Evolutionary conservation across 2,888 invertebrate species (phyloP), one percentile per base, ranked within the genome.

Genomic region (Cylindroiulus punctatus): DNA sequence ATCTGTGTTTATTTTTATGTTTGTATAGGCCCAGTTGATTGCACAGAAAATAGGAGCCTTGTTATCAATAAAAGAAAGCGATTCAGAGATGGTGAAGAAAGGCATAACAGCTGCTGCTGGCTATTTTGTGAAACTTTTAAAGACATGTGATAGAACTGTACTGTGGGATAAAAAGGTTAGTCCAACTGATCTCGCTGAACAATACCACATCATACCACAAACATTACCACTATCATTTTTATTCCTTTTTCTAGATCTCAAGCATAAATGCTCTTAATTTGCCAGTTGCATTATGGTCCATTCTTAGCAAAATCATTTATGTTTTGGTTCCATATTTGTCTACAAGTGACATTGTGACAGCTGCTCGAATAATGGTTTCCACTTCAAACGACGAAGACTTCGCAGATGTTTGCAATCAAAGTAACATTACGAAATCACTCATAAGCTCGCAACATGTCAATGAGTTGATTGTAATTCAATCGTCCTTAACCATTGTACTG

Each of bases 111-210:
- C 82, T 5, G 4, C 82, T 82, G 82, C 82, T 40, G n/a, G 40
- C 8, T 32, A 82, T 32, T 40, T 82, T 82, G 36, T 40, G 8
- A 82, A 17, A n/a, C 32, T 40, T 32, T 19, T 40, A 0, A 82
- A 32, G 32, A n/a, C 40, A 5, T 40, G 82, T 32, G 40, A 82
- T 12, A 19, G 3, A 82, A 82, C n/a, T 1, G 8, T 5, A 32
- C 5, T 82, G 32, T 82, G 82, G 82, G 40, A 82, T 82, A 40
- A n/a, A 40, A 32, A 82, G 82, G 82, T 82, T n/a, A 82, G 82
- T 82, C 32, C 19, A 4, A 19, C 4, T 22, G 32, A 22, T 12
- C 12, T 22, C 22, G 32, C 22, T 32, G n/a, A 14, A 1, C n/a
- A 65, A 65, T 3, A 65, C 4, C 3, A 26, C n/a, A 65, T n/a